Evolutionary conservation across 1,140 invertebrate species (phyloP), one percentile per base, ranked within the genome.

Genomic region (Dinothrombium tinctorium): DNA sequence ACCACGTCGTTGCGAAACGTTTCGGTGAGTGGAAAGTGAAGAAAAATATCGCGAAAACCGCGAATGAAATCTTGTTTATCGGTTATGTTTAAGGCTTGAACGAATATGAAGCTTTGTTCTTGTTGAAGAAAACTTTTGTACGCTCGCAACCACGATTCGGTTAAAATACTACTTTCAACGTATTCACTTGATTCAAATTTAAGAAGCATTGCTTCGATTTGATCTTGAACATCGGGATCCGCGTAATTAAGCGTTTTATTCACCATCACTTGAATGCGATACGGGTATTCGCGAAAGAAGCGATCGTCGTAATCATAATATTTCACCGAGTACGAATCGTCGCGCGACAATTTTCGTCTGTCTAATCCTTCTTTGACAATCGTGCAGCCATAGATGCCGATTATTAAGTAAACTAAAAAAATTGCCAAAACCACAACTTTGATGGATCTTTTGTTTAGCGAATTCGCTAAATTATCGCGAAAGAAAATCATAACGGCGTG

Each of bases 401-500:
- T 76, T 1, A 65, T 68, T 1, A 92, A 53, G 53, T 94, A 95
- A 0, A 68, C 59, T 6, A 70, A 61, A 56, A 92, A 95, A 9
- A 75, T 58, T 0, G 84, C 19, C 3, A 89, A 67, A 7, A 89
- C 71, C 2, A 80, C 24, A 0, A 42, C 22, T 60, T 89, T 87
- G 3, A 84, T 68, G 33, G 67, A 66, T 32, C 67, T 68, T 42
- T 71, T 73, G 52, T 84, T 81, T 3, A 92, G 63, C 19, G 78
- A 64, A 19, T 63, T 59, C 0, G 76, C 76, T 48, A 86, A 63
- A 42, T 72, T 73, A 49, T 86, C 77, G 31, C 76, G 65, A 62
- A 90, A 86, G 64, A 84, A 87, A 11, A 71, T 69, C 78, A 83
- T 86, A 21, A 81, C 68, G 44, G 71, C 72, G 54, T 84, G 81